Percentiles rank a stretch among this genome's conserved stretches.
Evolutionary conservation across 2,888 invertebrate species (phyloP).

Genomic region (Plebejus anna): DNA sequence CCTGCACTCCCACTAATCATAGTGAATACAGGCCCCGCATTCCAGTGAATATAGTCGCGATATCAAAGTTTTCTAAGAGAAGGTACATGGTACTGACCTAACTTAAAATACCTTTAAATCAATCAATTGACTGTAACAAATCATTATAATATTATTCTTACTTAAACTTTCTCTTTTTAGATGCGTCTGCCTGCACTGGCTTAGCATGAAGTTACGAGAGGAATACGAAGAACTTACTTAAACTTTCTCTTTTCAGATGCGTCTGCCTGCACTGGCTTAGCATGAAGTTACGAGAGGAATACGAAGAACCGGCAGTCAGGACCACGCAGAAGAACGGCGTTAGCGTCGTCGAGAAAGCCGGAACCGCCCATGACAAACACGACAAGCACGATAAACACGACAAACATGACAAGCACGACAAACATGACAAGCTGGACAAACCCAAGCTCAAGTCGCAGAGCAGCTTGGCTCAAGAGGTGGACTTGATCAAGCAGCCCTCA

Average conservation of each 20-base stretch:
- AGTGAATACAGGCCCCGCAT: too few relatives aligned
- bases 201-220: conserved; percentile 70
- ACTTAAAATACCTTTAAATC: too few relatives aligned
- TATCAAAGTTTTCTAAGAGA: too few relatives aligned
- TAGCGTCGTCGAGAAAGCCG: conserved; percentile 64
- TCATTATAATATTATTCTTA: background rate
- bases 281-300: conserved; percentile 68
- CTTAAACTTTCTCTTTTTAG: conserved; percentile 52
- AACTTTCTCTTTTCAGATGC: conserved; percentile 67
- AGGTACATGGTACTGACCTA: too few relatives aligned
- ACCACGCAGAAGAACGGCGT: conserved; percentile 71
- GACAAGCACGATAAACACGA: conserved; percentile 44
- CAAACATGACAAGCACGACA: conserved; percentile 44
- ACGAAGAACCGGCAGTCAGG: conserved; percentile 55
- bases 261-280: conserved; percentile 83
- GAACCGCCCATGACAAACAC: conserved; percentile 43
- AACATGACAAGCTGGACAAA: conserved; percentile 45
- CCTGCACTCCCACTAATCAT: too few relatives aligned
- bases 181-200: conserved; percentile 84
- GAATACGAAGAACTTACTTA: conserved; percentile 53
- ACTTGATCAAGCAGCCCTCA: conserved; percentile 77
- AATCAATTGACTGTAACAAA: too few relatives aligned
- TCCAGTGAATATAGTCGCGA: too few relatives aligned
- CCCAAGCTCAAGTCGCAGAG: conserved; percentile 64
- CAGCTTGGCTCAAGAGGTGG: conserved; percentile 78